Conservation (phyloP, 2,113 vertebrate genomes). For the Forbesichthys agassizii region DNA sequence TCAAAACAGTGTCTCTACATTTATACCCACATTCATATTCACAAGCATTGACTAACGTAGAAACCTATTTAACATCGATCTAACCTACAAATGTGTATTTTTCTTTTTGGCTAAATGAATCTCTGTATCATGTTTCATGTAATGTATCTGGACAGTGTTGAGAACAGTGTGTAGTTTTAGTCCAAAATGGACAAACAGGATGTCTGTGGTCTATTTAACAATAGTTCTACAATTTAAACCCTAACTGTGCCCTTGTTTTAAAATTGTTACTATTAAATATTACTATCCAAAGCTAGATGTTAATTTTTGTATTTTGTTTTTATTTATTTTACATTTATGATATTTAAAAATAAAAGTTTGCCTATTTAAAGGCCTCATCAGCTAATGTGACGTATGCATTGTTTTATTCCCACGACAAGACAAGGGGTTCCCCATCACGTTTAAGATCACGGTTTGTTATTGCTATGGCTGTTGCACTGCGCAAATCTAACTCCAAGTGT, state of each 20-base stretch:
- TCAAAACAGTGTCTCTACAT: slow-evolving; percentile 23
- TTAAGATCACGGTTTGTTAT: slow-evolving; percentile 64
- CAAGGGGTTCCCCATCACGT: slow-evolving; percentile 46
- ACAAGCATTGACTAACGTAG: slow-evolving; percentile 39
- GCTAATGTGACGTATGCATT: slow-evolving; percentile 59
- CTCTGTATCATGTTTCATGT: slow-evolving; percentile 16
- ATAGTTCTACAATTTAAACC: slow-evolving; percentile 21
- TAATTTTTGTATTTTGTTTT: not conserved
- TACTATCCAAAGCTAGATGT: slow-evolving; percentile 16
- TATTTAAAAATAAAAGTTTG: slow-evolving; percentile 17
- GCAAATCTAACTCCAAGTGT: slow-evolving; percentile 26
- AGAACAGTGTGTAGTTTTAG: slow-evolving; percentile 39
- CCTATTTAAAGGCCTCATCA: slow-evolving; percentile 38
- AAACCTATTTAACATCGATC: slow-evolving; percentile 37
- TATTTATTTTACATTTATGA: slow-evolving; percentile 28
- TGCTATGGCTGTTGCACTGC: slow-evolving; percentile 62
- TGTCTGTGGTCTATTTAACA: slow-evolving; percentile 21
- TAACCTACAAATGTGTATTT: slow-evolving; percentile 31
- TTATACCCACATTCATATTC: slow-evolving; percentile 32
- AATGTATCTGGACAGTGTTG: slow-evolving; percentile 28
- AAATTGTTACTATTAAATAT: slow-evolving; percentile 11
- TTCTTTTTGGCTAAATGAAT: slow-evolving; percentile 62
- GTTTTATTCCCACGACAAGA: slow-evolving; percentile 50
- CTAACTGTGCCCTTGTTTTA: slow-evolving; percentile 22
- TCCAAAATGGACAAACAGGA: slow-evolving; percentile 40